Evolutionary conservation across 2,888 invertebrate species (phyloP), one percentile per base, ranked within the genome.

Genomic region (Leptopterna dolabrata): DNA sequence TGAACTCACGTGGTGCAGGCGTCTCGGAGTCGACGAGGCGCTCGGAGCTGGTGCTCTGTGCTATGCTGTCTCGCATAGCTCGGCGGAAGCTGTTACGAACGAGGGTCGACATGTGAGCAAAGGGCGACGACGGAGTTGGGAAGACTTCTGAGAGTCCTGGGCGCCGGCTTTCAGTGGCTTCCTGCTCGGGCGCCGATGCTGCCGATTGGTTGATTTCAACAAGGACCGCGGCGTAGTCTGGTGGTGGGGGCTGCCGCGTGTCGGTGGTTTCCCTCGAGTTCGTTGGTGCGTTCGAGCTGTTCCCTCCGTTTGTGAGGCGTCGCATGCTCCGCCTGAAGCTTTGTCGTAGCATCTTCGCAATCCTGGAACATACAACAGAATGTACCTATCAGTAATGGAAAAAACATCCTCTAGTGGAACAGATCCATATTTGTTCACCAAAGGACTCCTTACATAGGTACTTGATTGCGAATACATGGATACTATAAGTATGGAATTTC

Each of bases 301-400:
- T 27, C 19, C 86, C 71, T 70, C 24, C 45, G 85, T 16, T 87
- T 81, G 89, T 89, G 29, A 96, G 92, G 14, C 96, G 94, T 88
- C 97, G 92, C 80, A 97, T 95, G 91, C 97, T 97, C 86, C 96
- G 93, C 45, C 97, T 92, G 80, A 97, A 94, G 90, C 96, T 96
- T 91, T 96, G 95, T 0, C 97, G 93, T 41, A 96, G 91, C 90
- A 95, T 93, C 91, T 95, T 95, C 7, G 95, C 95, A 87, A 97
- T 93, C 55, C 96, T 92, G 89, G 14, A 90, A 90, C 19, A 41
- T 4, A 36, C n/a, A n/a, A n/a, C n/a, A n/a, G n/a, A n/a, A n/a
- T n/a, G n/a, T n/a, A 27, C 11, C 47, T 14, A 47, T 47, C n/a
- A n/a, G n/a, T n/a, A n/a, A n/a, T n/a, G n/a, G n/a, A n/a, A n/a